Base-by-base conservation (phyloP, 1,140 invertebrate genomes). In the Bombus confusus region DNA sequence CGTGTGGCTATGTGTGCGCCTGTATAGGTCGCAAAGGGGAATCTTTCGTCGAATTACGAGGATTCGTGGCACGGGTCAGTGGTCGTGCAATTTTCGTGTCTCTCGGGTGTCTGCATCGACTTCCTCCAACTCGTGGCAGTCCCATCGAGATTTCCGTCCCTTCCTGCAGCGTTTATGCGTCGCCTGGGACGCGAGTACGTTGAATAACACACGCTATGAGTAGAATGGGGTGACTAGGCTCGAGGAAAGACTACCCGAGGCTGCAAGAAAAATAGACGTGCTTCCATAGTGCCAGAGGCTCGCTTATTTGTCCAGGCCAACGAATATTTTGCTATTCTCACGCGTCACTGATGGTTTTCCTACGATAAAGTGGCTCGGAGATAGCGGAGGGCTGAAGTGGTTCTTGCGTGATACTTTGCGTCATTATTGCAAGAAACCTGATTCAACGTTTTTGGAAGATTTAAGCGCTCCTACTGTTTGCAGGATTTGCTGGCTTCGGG, bases 241-340 rank as follows among this genome's bases (percentile, higher is more conserved):
- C 13, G 18, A 12, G 15, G 43, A 68, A 76, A 83, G 68, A 83
- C 6, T 83, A 83, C 59, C 47, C 71, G 25, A 28, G 47, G 18
- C 47, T 52, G 47, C 6, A 52, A 52, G 47, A 52, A 52, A 52
- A 52, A 52, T 52, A 52, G 47, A 52, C 47, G 41, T 52, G n/a
- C 81, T 39, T 39, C 37, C 10, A 25, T 47, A 66, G 66, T 13
- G 72, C 59, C 13, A 12, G 47, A 1, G 31, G 52, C n/a, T 28
- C 25, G 72, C 59, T 62, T 74, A 47, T 76, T 83, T 83, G 72
- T 76, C 31, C 62, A 68, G 31, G 15, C 47, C 47, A 25, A 34
- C 12, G 72, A n/a, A 39, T 76, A 66, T 72, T 83, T 83, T 68
- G 39, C 31, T 83, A 66, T n/a, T 74, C 39, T 39, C n/a, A 10